Base-by-base conservation (phyloP, 2,113 vertebrate species). In the Condylura cristata region DNA sequence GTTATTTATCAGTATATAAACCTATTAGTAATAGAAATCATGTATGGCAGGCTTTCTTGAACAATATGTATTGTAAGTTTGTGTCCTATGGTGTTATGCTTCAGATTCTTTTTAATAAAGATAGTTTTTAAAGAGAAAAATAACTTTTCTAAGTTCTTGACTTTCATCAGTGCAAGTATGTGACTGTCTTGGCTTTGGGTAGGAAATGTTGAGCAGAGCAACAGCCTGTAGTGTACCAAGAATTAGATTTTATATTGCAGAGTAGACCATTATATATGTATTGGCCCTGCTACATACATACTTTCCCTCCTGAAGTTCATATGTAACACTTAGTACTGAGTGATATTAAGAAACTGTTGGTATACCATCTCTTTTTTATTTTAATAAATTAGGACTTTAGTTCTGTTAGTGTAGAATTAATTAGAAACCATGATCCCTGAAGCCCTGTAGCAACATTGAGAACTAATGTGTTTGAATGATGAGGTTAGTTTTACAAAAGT, bases 81-180 rank as follows among this genome's bases (percentile, higher is more conserved):
- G 61, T 98, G 97, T 96, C 93, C 66, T 97, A 96, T 97, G 83
- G 90, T 97, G 96, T 97, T 97, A 94, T 83, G 88, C 94, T 96
- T 97, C 90, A 95, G 34, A 97, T 97, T 97, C 85, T 97, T 98
- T 98, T 94, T 96, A 98, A 98, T 98, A 98, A 98, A 98, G 95
- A 53, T 96, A 93, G 89, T 93, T 98, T 98, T 97, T 97, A 97
- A 2, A 95, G 97, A 96, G 96, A 97, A 95, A 88, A 97, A 86
- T 86, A 91, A 82, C 70, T 89, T 97, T 95, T 94, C 79, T 63
- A 96, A 95, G 79, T 95, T 75, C 79, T 56, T 96, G 90, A 76
- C 46, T 68, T 95, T 95, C 58, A 65, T 78, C 78, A 90, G 88
- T 58, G 90, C 30, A 88, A 88, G 66, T 78, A 90, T 61, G 3